Base-by-base conservation (phyloP, 2,888 invertebrate species). In the Pristionchus mayeri region DNA sequence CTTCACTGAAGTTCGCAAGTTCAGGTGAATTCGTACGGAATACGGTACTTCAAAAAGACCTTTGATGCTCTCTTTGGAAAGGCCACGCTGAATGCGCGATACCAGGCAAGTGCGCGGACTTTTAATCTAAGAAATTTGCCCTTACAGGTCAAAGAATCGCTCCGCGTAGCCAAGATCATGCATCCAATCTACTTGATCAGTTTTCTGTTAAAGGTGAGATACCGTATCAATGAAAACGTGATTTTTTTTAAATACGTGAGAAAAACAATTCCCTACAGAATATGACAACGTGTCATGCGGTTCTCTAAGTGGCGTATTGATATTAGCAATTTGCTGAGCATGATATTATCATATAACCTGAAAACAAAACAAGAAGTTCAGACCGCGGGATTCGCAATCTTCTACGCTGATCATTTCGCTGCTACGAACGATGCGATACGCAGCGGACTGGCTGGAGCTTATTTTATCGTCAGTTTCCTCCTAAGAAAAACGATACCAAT, bases 81-180 rank as follows among this genome's bases (percentile, higher is more conserved):
- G 7, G 71, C 40, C 37, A 71, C 71, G 3, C 71, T 71, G n/a
- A 71, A 71, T 24, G 71, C 71, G 0, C 40, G 71, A 24, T 71
- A 71, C 24, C 71, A 71, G 44, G 71, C 40, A 44, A 44, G 40
- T 11, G 24, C 40, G 3, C 24, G 21, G 11, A n/a, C n/a, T n/a
- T 7, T 13, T 9, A 18, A 24, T 71, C 71, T n/a, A 2, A n/a
- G n/a, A n/a, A n/a, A n/a, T n/a, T n/a, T n/a, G n/a, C n/a, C n/a
- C n/a, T 71, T 40, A 11, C n/a, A 71, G 71, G 71, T 71, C 71
- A 71, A 71, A 71, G 71, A 71, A n/a, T 37, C 71, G 0, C n/a
- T 40, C 24, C 71, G 71, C 6, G 40, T 71, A 0, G 71, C 71
- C 0, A 0, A 34, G 18, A 24, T 71, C 1, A 71, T 71, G 71